Conservation (phyloP, 2,888 invertebrate genomes). For the Drosophila meridionalis region DNA sequence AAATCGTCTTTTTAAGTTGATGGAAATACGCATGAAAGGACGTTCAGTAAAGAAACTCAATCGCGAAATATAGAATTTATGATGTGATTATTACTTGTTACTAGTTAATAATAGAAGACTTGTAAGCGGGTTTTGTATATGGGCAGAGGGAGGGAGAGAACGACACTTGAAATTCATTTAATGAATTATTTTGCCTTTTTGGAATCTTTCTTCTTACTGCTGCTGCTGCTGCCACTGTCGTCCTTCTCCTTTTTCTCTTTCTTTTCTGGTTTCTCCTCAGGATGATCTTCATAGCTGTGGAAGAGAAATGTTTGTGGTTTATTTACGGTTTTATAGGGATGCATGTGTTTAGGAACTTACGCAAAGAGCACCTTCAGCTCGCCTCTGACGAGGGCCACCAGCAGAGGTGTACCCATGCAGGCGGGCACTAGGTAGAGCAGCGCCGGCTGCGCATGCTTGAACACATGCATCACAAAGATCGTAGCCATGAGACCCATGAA, state of each 20-base stretch:
- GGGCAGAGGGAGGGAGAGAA: background rate
- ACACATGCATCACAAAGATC: constrained; percentile 98
- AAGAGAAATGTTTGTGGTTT: background rate
- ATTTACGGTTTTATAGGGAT: background rate
- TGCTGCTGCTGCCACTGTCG: constrained; percentile 59
- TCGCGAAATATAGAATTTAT: constrained; percentile 18
- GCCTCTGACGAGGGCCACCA: constrained; percentile 94
- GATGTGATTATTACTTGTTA: constrained; percentile 12
- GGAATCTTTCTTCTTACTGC: constrained; percentile 84
- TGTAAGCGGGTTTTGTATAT: constrained; percentile 26
- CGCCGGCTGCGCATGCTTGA: constrained; percentile 99
- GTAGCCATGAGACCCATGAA: constrained; percentile 96
- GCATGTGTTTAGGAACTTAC: constrained; percentile 86
- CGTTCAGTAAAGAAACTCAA: constrained; percentile 24
- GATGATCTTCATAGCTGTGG: constrained; percentile 89
- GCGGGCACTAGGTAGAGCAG: constrained; percentile 98
- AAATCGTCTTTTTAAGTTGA: constrained; percentile 58
- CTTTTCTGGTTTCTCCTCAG: constrained; percentile 86
- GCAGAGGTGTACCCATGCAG: constrained; percentile 95
- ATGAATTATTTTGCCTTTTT: constrained; percentile 83
- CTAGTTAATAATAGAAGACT: constrained; percentile 56
- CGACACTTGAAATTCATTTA: constrained; percentile 4
- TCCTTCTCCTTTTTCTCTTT: constrained; percentile 82
- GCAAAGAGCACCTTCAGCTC: constrained; percentile 95
- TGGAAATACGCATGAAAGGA: constrained; percentile 29